Base-by-base conservation (phyloP, 1,140 invertebrate species). In the Pogonomyrmex barbatus region DNA sequence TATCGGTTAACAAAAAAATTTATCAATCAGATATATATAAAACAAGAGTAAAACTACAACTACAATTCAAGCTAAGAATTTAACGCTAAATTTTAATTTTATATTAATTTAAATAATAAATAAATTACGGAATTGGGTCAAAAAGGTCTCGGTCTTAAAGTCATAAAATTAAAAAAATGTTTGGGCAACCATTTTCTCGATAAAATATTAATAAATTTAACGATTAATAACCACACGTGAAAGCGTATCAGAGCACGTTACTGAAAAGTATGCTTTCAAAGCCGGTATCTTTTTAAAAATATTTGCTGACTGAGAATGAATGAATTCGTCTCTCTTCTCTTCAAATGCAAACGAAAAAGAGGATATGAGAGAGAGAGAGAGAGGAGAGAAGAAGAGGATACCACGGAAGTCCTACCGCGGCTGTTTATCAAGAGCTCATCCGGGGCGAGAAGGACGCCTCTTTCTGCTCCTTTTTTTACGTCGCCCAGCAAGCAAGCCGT, bases 401-500 rank as follows among this genome's bases (percentile, higher is more conserved):
- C 73, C 39, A 52, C 73, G 83, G 58, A 79, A 85, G 75, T 85
- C 58, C 83, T 58, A 62, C 30, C 12, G 71, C 83, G 83, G 47
- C 75, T 76, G 83, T 85, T 85, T 85, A 85, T 85, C 83, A 85
- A 85, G 47, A 39, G 83, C 83, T 85, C 79, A 85, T 85, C 83
- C 83, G 75, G 75, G 24, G 58, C 60, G 62, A 85, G 82, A 65
- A 54, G 60, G 82, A 79, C 33, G 47, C 82, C 17, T 47, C 47
- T 67, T 52, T 77, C 56, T 60, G 30, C 42, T 36, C 17, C 9
- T 62, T 54, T 62, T 75, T 50, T 63, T 14, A 9, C 33, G 42
- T 30, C 50, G 36, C 58, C 75, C 47, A 42, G 50, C 75, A 56
- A 81, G 63, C 63, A 56, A 81, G 63, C 63, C 77, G 47, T 79